Percentiles rank a stretch among this genome's conserved stretches.
Conservation (phyloP, 1,140 invertebrate species). For the Lepidurus packardi region DNA sequence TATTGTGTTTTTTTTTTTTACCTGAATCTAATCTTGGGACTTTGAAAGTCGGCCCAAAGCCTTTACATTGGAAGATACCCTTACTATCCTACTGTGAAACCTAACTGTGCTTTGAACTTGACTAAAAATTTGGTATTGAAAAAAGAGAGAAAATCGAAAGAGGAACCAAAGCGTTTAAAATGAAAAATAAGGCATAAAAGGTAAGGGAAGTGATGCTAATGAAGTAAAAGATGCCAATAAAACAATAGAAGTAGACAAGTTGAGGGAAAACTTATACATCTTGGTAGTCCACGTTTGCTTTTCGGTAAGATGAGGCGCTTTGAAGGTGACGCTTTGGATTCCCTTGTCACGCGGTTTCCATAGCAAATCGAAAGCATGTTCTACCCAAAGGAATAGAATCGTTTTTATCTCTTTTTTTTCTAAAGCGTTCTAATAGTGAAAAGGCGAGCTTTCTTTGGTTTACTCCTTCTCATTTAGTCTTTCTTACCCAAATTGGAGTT, state of each 20-base stretch:
- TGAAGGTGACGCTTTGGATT: slow-evolving; percentile 3
- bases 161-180: too few species aligned
- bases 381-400: not conserved
- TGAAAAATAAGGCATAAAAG: too few species aligned
- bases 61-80: too few species aligned
- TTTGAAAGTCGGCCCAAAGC: too few species aligned
- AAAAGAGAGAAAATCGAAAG: not conserved
- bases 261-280: not conserved
- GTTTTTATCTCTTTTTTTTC: not conserved
- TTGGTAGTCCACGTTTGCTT: not conserved
- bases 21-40: too few species aligned
- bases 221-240: not conserved
- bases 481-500: not conserved
- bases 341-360: slow-evolving; percentile 2
- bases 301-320: not conserved
- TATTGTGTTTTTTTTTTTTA: too few species aligned
- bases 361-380: not conserved
- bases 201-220: not conserved
- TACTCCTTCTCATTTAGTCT: not conserved
- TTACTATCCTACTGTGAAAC: too few species aligned
- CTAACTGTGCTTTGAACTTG: too few species aligned
- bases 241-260: not conserved
- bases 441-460: not conserved
- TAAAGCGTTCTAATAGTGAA: not conserved
- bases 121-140: too few species aligned